Percentiles rank a stretch among this genome's conserved stretches.
phyloP scores from a whole-genome alignment of 2,113 vertebrate genomes.

The Alouatta palliata region DNA sequence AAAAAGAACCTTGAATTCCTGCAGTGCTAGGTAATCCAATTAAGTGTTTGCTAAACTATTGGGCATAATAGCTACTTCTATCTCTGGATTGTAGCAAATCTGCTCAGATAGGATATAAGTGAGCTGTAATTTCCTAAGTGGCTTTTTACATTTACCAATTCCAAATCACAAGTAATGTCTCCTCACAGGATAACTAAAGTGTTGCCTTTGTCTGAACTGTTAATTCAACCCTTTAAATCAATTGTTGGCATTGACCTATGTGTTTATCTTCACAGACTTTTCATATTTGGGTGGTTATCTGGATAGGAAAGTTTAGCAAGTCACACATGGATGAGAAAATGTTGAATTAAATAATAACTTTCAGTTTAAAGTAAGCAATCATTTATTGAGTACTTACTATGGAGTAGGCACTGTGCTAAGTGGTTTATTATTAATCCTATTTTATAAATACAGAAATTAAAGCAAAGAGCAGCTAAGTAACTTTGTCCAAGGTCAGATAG shows the following conservation, averaged over 20 bases:
- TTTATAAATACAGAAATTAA: constrained; percentile 47
- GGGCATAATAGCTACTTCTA: constrained; percentile 31
- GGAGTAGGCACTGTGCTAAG: background rate
- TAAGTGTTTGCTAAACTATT: constrained; percentile 36
- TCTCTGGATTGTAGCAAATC: constrained; percentile 52
- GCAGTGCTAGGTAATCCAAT: background rate
- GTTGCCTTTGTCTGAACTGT: constrained; percentile 20
- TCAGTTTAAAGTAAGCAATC: background rate
- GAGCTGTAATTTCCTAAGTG: background rate
- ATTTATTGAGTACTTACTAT: constrained; percentile 4
- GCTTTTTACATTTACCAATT: background rate
- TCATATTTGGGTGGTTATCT: background rate
- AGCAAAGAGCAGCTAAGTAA: constrained; percentile 11
- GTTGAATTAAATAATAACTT: constrained; percentile 22
- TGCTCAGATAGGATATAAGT: constrained; percentile 14
- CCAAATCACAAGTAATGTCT: background rate
- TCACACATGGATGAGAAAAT: background rate
- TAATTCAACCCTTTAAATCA: background rate
- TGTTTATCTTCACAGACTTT: constrained; percentile 14
- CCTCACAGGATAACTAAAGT: background rate
- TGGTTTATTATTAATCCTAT: background rate
- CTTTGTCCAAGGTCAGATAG: constrained; percentile 4
- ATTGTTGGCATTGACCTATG: background rate
- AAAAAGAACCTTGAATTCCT: constrained; percentile 42
- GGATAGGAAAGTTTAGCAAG: background rate